Evolutionary conservation across 2,888 invertebrate genomes (phyloP), one percentile per base, ranked within the genome.

Genomic region (Agrotis puta): DNA sequence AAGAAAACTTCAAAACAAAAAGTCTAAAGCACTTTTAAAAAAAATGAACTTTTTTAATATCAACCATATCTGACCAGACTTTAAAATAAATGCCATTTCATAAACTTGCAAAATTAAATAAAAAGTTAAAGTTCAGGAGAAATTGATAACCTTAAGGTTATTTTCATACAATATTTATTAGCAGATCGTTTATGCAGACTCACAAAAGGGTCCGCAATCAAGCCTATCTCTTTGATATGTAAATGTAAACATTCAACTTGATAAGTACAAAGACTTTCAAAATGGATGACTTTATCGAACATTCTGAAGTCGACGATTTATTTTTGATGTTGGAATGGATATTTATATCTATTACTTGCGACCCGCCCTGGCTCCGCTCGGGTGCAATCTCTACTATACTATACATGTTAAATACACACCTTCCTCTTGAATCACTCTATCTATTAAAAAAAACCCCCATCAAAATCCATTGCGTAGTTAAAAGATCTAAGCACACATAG

Each of bases 171-270:
- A 70, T 45, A 39, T 39, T 39, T 20, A 56, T 51, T n/a, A 51
- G 18, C 13, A 56, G 27, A 64, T 39, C 57, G 20, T 65, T 70
- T 70, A 22, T 13, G 16, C 14, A 33, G 11, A 6, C 11, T 18
- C 24, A 65, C 54, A 74, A 79, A 77, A 66, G 61, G 47, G 50
- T 53, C 14, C 53, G 53, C 53, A 83, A 79, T 74, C 72, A 74
- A 68, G 27, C 9, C 16, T 22, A 65, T 50, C 71, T 67, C 73
- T 81, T 74, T 70, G 71, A 51, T 65, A 79, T 75, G 79, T 67
- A 70, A 83, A 82, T 83, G 63, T 63, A 39, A 64, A 62, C 62
- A 64, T 66, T 71, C n/a, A 63, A 45, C 24, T 33, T 27, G 24
- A 57, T 51, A 20, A 39, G 9, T 14, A 65, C 62, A 70, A 70